phyloP scores from a whole-genome alignment of 2,797 vertebrate species.

The Crax fasciolata region DNA sequence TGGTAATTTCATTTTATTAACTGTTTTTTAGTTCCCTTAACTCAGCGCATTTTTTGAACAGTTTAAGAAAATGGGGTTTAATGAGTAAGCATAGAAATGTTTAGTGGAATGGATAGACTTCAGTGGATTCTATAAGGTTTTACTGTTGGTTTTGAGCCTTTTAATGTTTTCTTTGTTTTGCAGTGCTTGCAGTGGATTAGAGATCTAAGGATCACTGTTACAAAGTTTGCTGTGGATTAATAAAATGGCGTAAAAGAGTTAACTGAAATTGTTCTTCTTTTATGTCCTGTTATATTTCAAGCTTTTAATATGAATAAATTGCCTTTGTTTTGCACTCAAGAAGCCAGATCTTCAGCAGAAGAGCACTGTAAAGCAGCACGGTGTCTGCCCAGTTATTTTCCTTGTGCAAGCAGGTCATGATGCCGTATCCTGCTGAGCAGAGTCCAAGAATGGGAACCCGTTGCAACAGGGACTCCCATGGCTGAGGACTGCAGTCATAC shows the following conservation, averaged over 20 bases:
- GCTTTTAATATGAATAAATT: constrained; percentile 10
- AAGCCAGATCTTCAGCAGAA: constrained; percentile 40
- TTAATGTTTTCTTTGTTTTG: constrained; percentile 69
- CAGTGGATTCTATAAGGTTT: constrained; percentile 37
- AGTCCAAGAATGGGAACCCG: not conserved
- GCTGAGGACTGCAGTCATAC: not conserved
- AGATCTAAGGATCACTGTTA: constrained; percentile 53
- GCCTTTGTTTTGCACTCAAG: constrained; percentile 31
- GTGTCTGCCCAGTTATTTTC: constrained; percentile 23
- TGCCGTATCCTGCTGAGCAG: constrained; percentile 1
- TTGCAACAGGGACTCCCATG: not conserved
- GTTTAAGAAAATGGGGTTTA: constrained; percentile 41
- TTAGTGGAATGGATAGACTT: constrained; percentile 9
- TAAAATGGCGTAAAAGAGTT: constrained; percentile 17
- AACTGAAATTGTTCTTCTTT: constrained; percentile 41
- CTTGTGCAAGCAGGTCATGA: not conserved
- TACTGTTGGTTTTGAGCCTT: constrained; percentile 42
- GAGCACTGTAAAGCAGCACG: not conserved
- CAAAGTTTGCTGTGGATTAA: constrained; percentile 64
- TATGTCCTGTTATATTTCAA: constrained; percentile 28
- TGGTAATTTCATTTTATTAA: constrained; percentile 2
- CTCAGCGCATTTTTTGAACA: constrained; percentile 17
- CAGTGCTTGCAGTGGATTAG: constrained; percentile 65
- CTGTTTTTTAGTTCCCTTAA: constrained; percentile 28
- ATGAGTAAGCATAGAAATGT: constrained; percentile 13